Conservation (phyloP, 1,140 invertebrate species). For the Carposina sasakii region DNA sequence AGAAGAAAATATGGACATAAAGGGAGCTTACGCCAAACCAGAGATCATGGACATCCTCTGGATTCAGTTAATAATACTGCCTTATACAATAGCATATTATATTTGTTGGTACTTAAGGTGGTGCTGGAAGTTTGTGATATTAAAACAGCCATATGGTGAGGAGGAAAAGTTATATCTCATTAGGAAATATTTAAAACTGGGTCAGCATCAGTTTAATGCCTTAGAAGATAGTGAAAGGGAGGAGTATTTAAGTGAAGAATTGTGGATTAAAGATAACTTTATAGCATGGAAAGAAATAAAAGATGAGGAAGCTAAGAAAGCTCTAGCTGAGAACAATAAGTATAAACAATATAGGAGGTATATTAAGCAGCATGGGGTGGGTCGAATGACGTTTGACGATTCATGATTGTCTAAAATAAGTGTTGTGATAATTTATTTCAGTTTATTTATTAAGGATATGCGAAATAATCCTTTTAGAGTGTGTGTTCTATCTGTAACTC, state of each 20-base stretch:
- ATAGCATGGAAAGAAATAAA: conserved; percentile 84
- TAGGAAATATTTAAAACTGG: conserved; percentile 82
- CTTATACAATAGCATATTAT: conserved; percentile 80
- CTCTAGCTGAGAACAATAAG: conserved; percentile 83
- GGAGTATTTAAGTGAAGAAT: conserved; percentile 81
- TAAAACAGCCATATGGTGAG: conserved; percentile 82
- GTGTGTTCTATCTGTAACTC: too few species aligned
- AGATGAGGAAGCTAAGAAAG: conserved; percentile 87
- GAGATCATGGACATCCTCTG: conserved; percentile 83
- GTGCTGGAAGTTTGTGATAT: conserved; percentile 86
- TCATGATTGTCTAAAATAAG: conserved; percentile 61
- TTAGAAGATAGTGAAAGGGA: conserved; percentile 83
- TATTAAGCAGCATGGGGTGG: conserved; percentile 85
- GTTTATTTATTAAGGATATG: too few species aligned
- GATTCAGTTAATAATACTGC: conserved; percentile 85
- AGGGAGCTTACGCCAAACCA: conserved; percentile 91
- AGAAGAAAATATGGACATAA: conserved; percentile 92
- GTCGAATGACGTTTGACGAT: conserved; percentile 87
- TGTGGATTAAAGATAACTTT: conserved; percentile 90
- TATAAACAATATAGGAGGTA: conserved; percentile 87
- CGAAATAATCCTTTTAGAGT: too few species aligned
- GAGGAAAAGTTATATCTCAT: conserved; percentile 91
- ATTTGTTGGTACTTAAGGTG: conserved; percentile 84
- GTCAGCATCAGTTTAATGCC: conserved; percentile 78
- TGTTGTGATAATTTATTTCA: too few species aligned